Base-by-base conservation (phyloP, 2,113 vertebrate genomes). In the Nothocercus julius region DNA sequence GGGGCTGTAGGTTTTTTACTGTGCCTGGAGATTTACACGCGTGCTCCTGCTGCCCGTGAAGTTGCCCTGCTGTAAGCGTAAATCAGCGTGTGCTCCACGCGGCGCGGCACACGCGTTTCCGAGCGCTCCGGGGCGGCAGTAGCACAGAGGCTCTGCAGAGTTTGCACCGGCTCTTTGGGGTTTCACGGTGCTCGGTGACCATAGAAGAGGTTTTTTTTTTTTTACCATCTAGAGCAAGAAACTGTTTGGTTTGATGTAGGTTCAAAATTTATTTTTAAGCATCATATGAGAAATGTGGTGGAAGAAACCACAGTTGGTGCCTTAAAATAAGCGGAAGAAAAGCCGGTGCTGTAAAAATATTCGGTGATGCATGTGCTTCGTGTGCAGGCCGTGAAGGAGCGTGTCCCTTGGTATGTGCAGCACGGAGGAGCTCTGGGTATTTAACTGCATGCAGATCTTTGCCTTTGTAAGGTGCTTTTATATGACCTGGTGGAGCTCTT, bases 211-310 rank as follows among this genome's bases (percentile, higher is more conserved):
- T 24, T 49, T 49, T 49, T 49, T 21, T 49, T 21, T 34, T 85
- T 88, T 49, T 4, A 87, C 77, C 47, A 83, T 51, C 68, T 77
- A 32, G 59, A 79, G 81, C 73, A 95, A 89, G 87, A 90, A 70
- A 66, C 49, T 95, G 85, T 91, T 92, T 88, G 36, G 53, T 89
- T 95, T 90, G 88, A 78, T 80, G 28, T 13, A 77, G 54, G 63
- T 86, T 91, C 49, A 45, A 87, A 82, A 56, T 95, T 85, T 90
- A 79, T 89, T 94, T 92, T 96, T 92, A 90, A 93, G 75, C 64
- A 80, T 77, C 81, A 75, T 45, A 93, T 67, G 82, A 93, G 79
- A 92, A 91, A 77, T 27, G 34, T 70, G 82, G 51, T 58, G 87
- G 70, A 89, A 93, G 89, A 95, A 95, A 77, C 93, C 84, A 0